phyloP scores from a whole-genome alignment of 2,797 vertebrate species.

The Melanotaenia boesemani region DNA sequence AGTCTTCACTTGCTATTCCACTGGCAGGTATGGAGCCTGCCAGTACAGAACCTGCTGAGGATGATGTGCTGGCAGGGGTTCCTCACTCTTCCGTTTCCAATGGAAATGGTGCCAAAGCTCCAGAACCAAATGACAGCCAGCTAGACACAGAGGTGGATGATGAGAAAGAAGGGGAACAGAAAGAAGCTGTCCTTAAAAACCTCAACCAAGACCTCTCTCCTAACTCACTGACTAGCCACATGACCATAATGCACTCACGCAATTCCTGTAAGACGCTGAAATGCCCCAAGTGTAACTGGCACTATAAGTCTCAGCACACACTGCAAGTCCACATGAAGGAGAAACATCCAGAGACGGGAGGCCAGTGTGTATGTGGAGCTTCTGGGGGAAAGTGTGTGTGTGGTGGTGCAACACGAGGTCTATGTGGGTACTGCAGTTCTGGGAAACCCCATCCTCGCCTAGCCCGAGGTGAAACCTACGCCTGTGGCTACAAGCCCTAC shows the following conservation, averaged over 20 bases:
- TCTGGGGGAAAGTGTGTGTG: constrained; percentile 83
- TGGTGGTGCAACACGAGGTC: constrained; percentile 87
- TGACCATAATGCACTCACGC: constrained; percentile 98
- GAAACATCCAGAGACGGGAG: constrained; percentile 96
- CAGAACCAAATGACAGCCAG: constrained; percentile 92
- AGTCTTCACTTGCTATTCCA: constrained; percentile 77
- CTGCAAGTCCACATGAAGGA: constrained; percentile 99
- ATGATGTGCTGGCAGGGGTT: constrained; percentile 83
- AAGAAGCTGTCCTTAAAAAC: constrained; percentile 76
- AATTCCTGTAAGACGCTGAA: constrained; percentile 99
- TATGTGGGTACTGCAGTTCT: constrained; percentile 93
- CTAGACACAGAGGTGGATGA: constrained; percentile 73
- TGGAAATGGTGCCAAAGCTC: constrained; percentile 95
- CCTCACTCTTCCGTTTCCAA: constrained; percentile 87
- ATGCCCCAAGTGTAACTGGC: constrained; percentile 99
- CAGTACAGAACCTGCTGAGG: constrained; percentile 86
- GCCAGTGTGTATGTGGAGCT: constrained; percentile 90
- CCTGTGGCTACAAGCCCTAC: constrained; percentile 99
- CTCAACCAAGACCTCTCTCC: constrained; percentile 89
- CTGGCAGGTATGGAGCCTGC: constrained; percentile 72
- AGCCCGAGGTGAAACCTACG: constrained; percentile 97
- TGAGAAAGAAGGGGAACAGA: constrained; percentile 75
- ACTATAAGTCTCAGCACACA: constrained; percentile 99
- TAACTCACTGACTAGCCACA: constrained; percentile 87
- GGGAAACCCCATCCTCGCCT: constrained; percentile 96